Percentiles rank a stretch among this genome's conserved stretches.
These are phyloP conservation scores for Deilephila porcellus DNA, from an alignment of 2,888 invertebrate genomes.

Conservation along the genomic window DNA sequence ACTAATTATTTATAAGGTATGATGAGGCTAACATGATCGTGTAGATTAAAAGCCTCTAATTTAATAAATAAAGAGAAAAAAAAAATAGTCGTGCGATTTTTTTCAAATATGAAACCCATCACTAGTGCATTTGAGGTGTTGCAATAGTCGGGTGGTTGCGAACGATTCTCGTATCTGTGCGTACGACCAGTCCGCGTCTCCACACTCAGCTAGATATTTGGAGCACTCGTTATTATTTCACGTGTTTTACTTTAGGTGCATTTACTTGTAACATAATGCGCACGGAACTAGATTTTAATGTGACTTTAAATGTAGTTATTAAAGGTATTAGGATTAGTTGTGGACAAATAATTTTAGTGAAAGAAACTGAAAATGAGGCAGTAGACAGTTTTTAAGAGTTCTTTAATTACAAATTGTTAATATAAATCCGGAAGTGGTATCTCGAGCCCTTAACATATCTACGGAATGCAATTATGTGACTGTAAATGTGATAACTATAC, in stretches of 20 bases:
- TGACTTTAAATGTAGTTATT: neutral
- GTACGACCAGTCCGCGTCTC: slow-evolving; percentile 37
- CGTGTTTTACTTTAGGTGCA: slow-evolving; percentile 32
- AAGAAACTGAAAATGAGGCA: no score
- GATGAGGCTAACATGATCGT: no score
- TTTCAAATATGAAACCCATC: slow-evolving; percentile 1
- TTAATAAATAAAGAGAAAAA: neutral
- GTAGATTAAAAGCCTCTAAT: no score
- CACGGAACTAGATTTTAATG: neutral
- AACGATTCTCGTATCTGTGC: slow-evolving; percentile 38
- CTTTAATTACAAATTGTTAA: no score
- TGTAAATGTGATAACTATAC: no score
- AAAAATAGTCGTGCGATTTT: neutral
- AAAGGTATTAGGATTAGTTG: no score
- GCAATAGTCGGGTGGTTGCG: slow-evolving; percentile 57
- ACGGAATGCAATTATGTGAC: no score
- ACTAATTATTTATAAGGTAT: no score
- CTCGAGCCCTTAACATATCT: no score
- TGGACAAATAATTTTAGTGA: no score
- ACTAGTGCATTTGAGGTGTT: slow-evolving; percentile 40
- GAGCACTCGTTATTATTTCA: slow-evolving; percentile 39
- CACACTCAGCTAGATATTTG: slow-evolving; percentile 37
- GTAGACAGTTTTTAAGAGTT: no score
- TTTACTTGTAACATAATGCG: neutral
- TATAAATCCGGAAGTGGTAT: no score